Conservation (phyloP, 2,888 invertebrate genomes). For the Lysandra bellargus region DNA sequence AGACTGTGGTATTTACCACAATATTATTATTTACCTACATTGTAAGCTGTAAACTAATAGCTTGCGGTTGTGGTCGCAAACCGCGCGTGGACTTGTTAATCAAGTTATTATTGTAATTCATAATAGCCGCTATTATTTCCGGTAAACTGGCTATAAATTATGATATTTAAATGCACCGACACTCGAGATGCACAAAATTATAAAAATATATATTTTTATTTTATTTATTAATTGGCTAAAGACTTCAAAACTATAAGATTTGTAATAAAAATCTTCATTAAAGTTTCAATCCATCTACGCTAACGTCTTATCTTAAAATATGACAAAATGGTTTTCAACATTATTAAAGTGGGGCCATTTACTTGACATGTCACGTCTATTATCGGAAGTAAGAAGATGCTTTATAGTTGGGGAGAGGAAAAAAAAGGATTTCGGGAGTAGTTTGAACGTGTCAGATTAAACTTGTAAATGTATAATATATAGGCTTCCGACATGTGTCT, state of each 20-base stretch:
- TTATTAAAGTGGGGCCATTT: no score
- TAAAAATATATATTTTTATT: neutral
- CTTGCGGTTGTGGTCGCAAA: neutral
- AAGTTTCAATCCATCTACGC: neutral
- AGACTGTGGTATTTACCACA: neutral
- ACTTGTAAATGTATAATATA: no score
- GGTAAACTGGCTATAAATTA: neutral
- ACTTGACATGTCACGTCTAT: no score
- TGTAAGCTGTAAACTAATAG: neutral
- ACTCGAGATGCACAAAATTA: neutral
- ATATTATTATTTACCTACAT: neutral
- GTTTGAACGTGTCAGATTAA: no score
- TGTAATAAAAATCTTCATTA: neutral
- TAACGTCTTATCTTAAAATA: no score
- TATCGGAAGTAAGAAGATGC: no score
- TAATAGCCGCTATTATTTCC: neutral
- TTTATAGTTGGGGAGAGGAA: no score
- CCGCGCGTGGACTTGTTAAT: constrained; percentile 1
- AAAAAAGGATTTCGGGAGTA: no score
- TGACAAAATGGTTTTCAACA: no score
- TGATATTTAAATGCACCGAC: neutral
- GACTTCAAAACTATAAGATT: neutral
- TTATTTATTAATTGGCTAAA: neutral
- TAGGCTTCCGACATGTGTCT: no score
- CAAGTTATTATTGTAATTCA: neutral